Evolutionary conservation across 2,797 vertebrate species (phyloP), one percentile per base, ranked within the genome.

Genomic region (Megaceryle alcyon): DNA sequence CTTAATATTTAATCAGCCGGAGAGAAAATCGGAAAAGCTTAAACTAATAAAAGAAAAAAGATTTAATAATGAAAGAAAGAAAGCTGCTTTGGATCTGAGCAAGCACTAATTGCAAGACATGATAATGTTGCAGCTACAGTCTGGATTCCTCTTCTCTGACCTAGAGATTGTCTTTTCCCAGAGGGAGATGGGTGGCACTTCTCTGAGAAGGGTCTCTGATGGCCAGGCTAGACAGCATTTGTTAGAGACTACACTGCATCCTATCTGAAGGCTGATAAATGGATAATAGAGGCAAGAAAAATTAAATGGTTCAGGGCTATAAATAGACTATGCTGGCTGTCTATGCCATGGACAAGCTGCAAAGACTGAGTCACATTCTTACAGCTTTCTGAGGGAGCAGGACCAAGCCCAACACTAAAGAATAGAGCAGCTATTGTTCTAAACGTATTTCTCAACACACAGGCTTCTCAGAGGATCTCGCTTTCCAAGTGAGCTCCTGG

Each of bases 391-490:
- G 85, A 92, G 75, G 57, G 66, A 92, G 64, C 41, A 49, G 76
- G 68, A 60, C 48, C 0, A 3, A 94, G 73, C 64, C 81, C 5
- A 1, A 71, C 71, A 48, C 64, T 60, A 85, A 91, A 87, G 91
- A 82, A 96, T 94, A 97, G 90, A 96, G 92, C 65, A 73, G 83
- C 83, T 88, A 92, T 95, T 97, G 95, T 96, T 96, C 92, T 95
- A 84, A 92, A 86, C 1, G 5, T 63, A 65, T 94, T 89, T 82
- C 76, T 56, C 95, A 85, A 77, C 44, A 78, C 83, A 87, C 65
- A 92, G 88, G 78, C 94, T 75, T 71, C 88, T 96, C 80, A 85
- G 70, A 91, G 59, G 72, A 94, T 82, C 92, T 66, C 60, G 53
- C 41, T 80, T 72, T 88, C 70, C 85, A 73, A 84, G 63, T 56